phyloP scores from a whole-genome alignment of 1,140 invertebrate species.

The Eupristina koningsbergeri region DNA sequence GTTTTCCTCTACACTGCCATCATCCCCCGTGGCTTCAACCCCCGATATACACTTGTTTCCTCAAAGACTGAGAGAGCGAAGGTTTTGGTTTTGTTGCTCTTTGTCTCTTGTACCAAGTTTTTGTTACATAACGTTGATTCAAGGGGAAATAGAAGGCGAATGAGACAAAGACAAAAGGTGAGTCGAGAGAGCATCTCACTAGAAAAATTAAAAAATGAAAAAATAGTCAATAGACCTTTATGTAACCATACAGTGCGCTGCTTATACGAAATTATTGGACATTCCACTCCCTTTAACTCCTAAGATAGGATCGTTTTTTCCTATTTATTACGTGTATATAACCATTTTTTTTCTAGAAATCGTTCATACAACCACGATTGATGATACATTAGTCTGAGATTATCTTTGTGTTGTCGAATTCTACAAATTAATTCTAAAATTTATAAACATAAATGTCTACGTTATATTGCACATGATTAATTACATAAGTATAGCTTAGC shows the following conservation, averaged over 20 bases:
- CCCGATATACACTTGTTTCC: conserved; percentile 1
- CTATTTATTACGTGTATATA: background rate
- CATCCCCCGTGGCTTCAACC: background rate
- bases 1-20: conserved; percentile 15
- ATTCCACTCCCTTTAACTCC: conserved; percentile 51
- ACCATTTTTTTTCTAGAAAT: background rate
- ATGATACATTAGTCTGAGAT: no score
- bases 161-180: no score
- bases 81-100: background rate
- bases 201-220: conserved; percentile 61
- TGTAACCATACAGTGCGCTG: conserved; percentile 59
- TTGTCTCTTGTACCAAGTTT: background rate
- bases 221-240: conserved; percentile 41
- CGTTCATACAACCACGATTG: background rate
- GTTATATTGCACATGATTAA: no score
- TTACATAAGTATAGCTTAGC: no score
- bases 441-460: no score
- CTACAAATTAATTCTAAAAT: no score
- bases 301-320: background rate
- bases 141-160: background rate
- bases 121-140: background rate
- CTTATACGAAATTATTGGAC: conserved; percentile 66
- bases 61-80: background rate
- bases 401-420: no score
- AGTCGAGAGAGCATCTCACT: conserved; percentile 52